phyloP scores from a whole-genome alignment of 2,797 vertebrate species.

The Sternarchorhynchus goeldii region DNA sequence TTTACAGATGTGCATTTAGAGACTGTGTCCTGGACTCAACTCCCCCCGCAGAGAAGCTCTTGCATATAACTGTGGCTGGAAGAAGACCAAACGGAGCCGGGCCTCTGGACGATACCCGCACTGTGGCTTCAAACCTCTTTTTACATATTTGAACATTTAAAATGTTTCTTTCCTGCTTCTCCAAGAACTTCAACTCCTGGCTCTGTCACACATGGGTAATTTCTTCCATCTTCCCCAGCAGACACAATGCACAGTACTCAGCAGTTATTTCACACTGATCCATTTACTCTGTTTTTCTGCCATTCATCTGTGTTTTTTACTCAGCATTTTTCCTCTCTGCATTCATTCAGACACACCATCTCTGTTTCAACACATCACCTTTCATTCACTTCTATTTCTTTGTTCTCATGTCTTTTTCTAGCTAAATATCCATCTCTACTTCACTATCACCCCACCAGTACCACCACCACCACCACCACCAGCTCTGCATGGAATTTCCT shows the following conservation, averaged over 20 bases:
- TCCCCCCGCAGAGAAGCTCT: constrained; percentile 4
- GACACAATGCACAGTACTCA: constrained; percentile 24
- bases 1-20: constrained; percentile 37
- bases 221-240: constrained; percentile 46
- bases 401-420: not conserved
- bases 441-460: too few species aligned
- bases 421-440: too few species aligned
- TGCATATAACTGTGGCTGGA: constrained; percentile 18
- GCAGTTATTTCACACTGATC: constrained; percentile 26
- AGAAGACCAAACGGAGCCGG: not conserved
- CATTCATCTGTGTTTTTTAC: not conserved
- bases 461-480: too few species aligned
- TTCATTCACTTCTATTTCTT: not conserved
- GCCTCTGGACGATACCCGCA: not conserved
- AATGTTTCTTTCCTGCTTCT: constrained; percentile 30
- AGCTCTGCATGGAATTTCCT: too few species aligned
- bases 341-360: not conserved
- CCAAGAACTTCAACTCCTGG: constrained; percentile 29
- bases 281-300: not conserved
- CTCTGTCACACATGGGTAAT: constrained; percentile 47
- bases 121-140: constrained; percentile 39
- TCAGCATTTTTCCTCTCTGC: not conserved
- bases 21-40: constrained; percentile 7
- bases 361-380: not conserved
- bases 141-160: constrained; percentile 36